A percentile compares a stretch with the other conserved stretches of the same genome.
Evolutionary conservation across 2,113 vertebrate genomes (phyloP).

Genomic region (Hydrolagus affinis): DNA sequence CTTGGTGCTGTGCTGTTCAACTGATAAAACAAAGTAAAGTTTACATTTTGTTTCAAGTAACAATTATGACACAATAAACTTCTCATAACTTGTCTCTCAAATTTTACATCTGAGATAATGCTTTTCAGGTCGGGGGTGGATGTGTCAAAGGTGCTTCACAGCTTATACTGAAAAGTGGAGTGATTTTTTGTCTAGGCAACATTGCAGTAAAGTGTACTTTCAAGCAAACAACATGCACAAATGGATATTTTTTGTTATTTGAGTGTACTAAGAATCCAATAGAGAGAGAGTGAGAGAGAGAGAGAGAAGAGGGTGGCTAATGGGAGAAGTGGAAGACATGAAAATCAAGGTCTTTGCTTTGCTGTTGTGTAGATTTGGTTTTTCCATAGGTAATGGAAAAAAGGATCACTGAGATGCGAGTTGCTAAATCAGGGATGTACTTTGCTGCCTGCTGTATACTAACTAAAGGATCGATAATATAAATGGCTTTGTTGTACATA

Average conservation of each 20-base stretch:
- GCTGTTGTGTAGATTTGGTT: neutral
- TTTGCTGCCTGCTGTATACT: neutral
- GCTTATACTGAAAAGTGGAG: too few relatives aligned
- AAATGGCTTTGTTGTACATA: neutral
- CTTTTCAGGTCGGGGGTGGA: too few relatives aligned
- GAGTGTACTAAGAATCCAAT: neutral
- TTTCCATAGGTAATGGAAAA: conserved; percentile 27
- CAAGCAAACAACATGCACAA: neutral
- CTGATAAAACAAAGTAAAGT: too few relatives aligned
- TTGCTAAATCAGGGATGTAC: neutral
- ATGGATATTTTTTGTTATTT: neutral
- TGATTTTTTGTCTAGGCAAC: neutral
- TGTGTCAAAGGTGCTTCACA: too few relatives aligned
- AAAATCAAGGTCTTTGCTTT: conserved; percentile 23
- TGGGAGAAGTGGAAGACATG: neutral
- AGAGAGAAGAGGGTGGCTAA: neutral
- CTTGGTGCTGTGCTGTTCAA: too few relatives aligned
- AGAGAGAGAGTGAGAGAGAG: neutral
- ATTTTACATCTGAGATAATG: too few relatives aligned
- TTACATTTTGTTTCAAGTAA: too few relatives aligned
- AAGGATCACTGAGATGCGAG: neutral
- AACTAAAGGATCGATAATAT: neutral
- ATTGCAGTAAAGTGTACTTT: neutral
- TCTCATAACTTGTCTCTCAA: too few relatives aligned
- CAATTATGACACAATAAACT: too few relatives aligned